Conservation (phyloP, 2,888 invertebrate genomes). For the Conomelus anceps region DNA sequence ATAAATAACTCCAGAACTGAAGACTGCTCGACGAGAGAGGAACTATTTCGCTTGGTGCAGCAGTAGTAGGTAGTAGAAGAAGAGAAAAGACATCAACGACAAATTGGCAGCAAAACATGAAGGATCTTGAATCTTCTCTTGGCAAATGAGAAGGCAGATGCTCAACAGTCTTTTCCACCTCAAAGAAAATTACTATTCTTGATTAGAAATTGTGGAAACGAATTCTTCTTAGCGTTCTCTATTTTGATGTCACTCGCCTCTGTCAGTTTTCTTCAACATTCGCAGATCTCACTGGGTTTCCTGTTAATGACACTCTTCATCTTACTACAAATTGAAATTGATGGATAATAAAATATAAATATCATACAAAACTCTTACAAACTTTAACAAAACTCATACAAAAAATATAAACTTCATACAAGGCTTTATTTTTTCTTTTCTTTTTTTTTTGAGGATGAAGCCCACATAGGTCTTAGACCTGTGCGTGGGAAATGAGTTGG, state of each 20-base stretch:
- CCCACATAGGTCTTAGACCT: no score
- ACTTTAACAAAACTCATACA: no score
- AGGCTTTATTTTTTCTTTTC: no score
- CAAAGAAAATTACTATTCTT: neutral
- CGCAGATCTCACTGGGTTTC: neutral
- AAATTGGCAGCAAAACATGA: neutral
- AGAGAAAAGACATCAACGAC: neutral
- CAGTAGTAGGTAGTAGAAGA: neutral
- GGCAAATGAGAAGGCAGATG: neutral
- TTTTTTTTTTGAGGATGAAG: no score
- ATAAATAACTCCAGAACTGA: neutral
- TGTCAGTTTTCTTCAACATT: neutral
- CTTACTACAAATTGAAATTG: no score
- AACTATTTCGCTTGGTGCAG: neutral
- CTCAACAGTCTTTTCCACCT: neutral
- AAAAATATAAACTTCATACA: no score
- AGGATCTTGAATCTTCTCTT: neutral
- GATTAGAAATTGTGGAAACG: neutral
- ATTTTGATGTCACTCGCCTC: no score
- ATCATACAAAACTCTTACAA: no score
- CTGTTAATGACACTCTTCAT: no score
- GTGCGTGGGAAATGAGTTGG: no score
- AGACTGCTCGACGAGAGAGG: neutral
- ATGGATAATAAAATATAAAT: no score
- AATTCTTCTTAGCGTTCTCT: neutral